These are phyloP conservation scores for Latrodectus elegans DNA, from an alignment of 2,888 invertebrate genomes.

Conservation along the genomic window DNA sequence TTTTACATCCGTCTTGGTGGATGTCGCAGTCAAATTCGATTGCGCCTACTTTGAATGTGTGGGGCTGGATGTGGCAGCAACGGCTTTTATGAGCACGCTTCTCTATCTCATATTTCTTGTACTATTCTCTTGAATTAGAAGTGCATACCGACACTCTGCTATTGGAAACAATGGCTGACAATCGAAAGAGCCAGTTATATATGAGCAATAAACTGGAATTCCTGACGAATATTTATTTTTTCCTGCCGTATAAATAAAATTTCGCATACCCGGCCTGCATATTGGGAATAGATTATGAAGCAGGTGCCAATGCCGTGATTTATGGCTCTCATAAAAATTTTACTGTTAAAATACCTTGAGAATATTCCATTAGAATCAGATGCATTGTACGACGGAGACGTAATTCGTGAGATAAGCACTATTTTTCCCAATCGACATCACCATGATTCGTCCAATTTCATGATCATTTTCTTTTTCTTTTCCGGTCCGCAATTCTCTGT, in stretches of 20 bases:
- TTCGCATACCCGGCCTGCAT: conserved; percentile 52
- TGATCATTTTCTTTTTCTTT: neutral
- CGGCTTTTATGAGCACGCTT: conserved; percentile 43
- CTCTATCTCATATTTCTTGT: conserved; percentile 22
- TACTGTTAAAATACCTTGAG: conserved; percentile 29
- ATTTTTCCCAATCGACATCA: conserved; percentile 21
- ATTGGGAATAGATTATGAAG: conserved; percentile 61
- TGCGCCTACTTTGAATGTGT: conserved; percentile 22
- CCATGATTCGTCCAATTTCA: conserved; percentile 25
- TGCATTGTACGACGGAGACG: conserved; percentile 40
- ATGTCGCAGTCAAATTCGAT: conserved; percentile 14
- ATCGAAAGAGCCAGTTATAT: conserved; percentile 46
- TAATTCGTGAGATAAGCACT: conserved; percentile 16
- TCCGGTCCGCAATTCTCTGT: conserved; percentile 7
- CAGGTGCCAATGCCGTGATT: conserved; percentile 53
- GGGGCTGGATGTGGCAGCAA: conserved; percentile 9
- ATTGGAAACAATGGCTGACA: conserved; percentile 49
- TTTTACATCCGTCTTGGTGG: neutral
- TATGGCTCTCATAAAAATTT: conserved; percentile 31
- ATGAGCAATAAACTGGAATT: conserved; percentile 53
- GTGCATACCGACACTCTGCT: conserved; percentile 34
- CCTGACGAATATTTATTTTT: conserved; percentile 43
- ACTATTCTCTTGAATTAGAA: conserved; percentile 28
- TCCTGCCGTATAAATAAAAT: conserved; percentile 47
- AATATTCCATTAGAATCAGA: conserved; percentile 5